Evolutionary conservation across 2,797 vertebrate genomes (phyloP).

Genomic region (Hippocampus kuda): DNA sequence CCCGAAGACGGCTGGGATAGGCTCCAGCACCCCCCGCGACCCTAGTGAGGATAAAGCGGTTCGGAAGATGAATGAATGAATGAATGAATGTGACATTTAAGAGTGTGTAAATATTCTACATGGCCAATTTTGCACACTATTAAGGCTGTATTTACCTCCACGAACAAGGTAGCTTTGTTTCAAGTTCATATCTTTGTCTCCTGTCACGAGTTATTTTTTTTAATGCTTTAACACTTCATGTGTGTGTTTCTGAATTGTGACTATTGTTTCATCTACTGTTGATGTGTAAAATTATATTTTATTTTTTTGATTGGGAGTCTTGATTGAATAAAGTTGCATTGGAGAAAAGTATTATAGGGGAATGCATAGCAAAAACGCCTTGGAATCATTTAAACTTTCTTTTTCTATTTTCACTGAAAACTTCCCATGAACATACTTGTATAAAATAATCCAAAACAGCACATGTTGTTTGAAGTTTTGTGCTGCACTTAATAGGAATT

Average conservation of each 20-base stretch:
- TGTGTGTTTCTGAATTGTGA: neutral
- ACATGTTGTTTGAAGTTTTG: neutral
- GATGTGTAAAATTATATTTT: neutral
- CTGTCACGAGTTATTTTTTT: neutral
- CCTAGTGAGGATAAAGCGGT: no score
- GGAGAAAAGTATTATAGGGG: neutral
- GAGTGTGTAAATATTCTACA: neutral
- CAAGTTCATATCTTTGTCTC: neutral
- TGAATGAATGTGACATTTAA: neutral
- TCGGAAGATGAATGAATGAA: no score
- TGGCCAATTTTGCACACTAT: neutral
- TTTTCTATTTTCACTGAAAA: neutral
- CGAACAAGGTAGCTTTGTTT: neutral
- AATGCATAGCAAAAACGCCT: neutral
- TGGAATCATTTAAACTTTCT: neutral
- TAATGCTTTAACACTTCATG: neutral
- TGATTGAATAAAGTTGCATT: no score
- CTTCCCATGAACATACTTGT: neutral
- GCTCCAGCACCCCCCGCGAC: no score
- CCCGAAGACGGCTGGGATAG: no score
- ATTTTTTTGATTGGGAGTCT: no score
- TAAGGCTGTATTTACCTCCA: neutral
- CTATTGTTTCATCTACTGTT: neutral
- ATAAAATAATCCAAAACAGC: neutral
- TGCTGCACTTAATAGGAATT: neutral